Conservation (phyloP, 2,797 vertebrate genomes). For the Sparidentex hasta region DNA sequence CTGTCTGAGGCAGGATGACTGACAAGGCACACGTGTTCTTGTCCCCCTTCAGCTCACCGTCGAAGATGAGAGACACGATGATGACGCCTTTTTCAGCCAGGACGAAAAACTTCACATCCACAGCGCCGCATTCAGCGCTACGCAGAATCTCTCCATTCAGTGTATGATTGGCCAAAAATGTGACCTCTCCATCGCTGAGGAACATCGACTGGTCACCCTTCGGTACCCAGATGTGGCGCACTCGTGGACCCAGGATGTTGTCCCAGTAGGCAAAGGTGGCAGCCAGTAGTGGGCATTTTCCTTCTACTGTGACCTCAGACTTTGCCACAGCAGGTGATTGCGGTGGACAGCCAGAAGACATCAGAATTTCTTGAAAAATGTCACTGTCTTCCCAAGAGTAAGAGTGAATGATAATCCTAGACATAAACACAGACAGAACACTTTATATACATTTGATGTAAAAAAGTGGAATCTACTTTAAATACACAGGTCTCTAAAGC, state of each 20-base stretch:
- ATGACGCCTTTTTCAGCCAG: conserved; percentile 97
- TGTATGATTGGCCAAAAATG: conserved; percentile 97
- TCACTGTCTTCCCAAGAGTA: not conserved
- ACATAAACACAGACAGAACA: conserved; percentile 19
- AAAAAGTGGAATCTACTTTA: not conserved
- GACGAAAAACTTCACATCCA: conserved; percentile 98
- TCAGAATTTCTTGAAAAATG: conserved; percentile 53
- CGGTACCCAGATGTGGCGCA: conserved; percentile 96
- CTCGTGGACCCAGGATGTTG: conserved; percentile 96
- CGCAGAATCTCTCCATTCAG: conserved; percentile 97
- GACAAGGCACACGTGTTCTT: conserved; percentile 97
- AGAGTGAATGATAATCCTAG: conserved; percentile 31
- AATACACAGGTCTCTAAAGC: not conserved
- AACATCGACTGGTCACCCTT: conserved; percentile 90
- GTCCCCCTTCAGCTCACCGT: conserved; percentile 97
- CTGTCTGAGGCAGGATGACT: conserved; percentile 94
- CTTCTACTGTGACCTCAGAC: conserved; percentile 92
- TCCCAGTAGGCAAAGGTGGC: conserved; percentile 99
- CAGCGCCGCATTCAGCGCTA: conserved; percentile 96
- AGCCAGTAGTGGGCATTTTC: conserved; percentile 94
- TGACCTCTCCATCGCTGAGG: conserved; percentile 96
- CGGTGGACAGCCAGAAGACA: conserved; percentile 94
- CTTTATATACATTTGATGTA: too few relatives aligned
- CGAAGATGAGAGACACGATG: conserved; percentile 98
- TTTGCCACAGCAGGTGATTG: conserved; percentile 98